Percentiles rank a stretch among this genome's conserved stretches.
Evolutionary conservation across 2,113 vertebrate species (phyloP).

Genomic region (Athene cunicularia): DNA sequence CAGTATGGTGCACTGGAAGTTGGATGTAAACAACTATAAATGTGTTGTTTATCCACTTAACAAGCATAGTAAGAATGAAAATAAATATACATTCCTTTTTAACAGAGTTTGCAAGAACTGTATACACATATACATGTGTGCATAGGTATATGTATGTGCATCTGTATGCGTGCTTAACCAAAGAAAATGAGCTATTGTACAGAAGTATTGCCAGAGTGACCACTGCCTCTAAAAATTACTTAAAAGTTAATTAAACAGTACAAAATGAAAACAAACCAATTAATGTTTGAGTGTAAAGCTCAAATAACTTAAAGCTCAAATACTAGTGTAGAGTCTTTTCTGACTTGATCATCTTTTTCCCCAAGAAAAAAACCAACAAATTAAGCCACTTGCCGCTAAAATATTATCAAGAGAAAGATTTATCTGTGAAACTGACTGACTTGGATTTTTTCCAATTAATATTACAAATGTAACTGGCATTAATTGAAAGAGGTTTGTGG

Average conservation of each 20-base stretch:
- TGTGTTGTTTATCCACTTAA: neutral
- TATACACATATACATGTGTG: no score
- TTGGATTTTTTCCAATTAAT: neutral
- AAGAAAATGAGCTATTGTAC: neutral
- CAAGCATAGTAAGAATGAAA: neutral
- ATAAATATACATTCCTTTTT: neutral
- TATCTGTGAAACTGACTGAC: neutral
- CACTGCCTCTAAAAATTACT: neutral
- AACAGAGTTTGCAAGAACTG: neutral
- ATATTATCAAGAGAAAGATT: neutral
- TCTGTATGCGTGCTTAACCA: neutral
- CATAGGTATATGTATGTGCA: neutral
- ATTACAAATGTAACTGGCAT: constrained; percentile 12
- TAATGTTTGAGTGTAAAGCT: neutral
- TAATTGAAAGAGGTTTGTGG: neutral
- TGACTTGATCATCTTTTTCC: neutral
- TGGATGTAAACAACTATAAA: neutral
- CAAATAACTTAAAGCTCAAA: neutral
- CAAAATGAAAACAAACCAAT: neutral
- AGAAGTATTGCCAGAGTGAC: neutral
- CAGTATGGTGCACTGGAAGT: neutral
- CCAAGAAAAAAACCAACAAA: neutral
- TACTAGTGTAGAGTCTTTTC: neutral
- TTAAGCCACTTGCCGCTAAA: neutral
- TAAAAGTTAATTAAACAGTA: neutral